Evolutionary conservation across 1,140 invertebrate genomes (phyloP).

Genomic region (Araneus ventricosus): DNA sequence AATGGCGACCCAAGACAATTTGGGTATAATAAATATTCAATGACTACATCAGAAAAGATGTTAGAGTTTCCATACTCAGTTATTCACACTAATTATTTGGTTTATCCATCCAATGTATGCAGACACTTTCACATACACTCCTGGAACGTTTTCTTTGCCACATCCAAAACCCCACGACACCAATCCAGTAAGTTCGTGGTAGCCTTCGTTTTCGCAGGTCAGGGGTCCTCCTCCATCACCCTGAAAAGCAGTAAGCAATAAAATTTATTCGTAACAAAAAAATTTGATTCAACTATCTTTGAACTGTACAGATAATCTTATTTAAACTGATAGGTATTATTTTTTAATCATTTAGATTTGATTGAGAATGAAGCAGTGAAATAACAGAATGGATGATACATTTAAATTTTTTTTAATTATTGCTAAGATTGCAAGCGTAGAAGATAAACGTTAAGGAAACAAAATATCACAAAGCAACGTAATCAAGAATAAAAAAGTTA

Average conservation of each 20-base stretch:
- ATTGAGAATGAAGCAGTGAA: too few relatives aligned
- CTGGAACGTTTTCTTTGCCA: constrained; percentile 91
- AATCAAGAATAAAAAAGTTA: too few relatives aligned
- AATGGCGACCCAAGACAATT: neutral
- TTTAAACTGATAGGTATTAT: neutral
- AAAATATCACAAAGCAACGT: too few relatives aligned
- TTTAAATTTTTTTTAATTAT: too few relatives aligned
- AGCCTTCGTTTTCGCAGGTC: constrained; percentile 95
- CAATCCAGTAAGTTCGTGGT: constrained; percentile 93
- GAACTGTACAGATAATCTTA: neutral
- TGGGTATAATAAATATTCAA: constrained; percentile 2
- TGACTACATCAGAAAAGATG: neutral
- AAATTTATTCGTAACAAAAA: too few relatives aligned
- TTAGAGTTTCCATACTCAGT: constrained; percentile 11
- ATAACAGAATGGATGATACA: too few relatives aligned
- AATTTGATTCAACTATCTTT: neutral
- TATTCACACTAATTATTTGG: constrained; percentile 97
- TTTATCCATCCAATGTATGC: constrained; percentile 98
- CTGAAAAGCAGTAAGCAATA: constrained; percentile 81
- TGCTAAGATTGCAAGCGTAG: too few relatives aligned
- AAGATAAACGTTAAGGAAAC: too few relatives aligned
- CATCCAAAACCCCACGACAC: constrained; percentile 97
- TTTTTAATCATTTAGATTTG: too few relatives aligned
- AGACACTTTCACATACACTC: constrained; percentile 96
- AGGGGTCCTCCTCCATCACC: constrained; percentile 95